Evolutionary conservation across 2,113 vertebrate species (phyloP).

Genomic region (Passer montanus): DNA sequence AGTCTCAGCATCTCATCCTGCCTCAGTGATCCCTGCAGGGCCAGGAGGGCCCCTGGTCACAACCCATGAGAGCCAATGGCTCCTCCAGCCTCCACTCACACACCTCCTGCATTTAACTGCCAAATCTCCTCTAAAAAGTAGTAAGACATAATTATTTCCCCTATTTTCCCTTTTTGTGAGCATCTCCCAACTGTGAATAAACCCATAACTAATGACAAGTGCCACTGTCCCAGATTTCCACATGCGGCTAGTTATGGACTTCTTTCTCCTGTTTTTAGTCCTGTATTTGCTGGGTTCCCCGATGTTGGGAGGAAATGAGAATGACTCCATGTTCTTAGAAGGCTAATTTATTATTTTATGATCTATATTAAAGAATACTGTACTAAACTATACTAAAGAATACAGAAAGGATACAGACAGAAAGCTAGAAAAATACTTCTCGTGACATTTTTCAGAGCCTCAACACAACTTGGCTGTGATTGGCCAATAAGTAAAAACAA

Average conservation of each 20-base stretch:
- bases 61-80: rapidly evolving
- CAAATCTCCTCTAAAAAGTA: background rate
- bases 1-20: background rate
- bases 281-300: too few species aligned
- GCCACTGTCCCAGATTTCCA: background rate
- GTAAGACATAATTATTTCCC: background rate
- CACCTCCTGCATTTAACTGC: background rate
- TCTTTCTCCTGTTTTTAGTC: background rate
- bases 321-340: too few species aligned
- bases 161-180: background rate
- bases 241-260: background rate
- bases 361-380: too few species aligned
- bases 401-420: too few species aligned
- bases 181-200: background rate
- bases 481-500: too few species aligned
- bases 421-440: too few species aligned
- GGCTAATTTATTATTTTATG: too few species aligned
- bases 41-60: background rate
- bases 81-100: background rate
- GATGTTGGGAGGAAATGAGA: too few species aligned
- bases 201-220: rapidly evolving
- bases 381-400: too few species aligned
- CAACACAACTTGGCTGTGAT: too few species aligned
- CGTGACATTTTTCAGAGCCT: too few species aligned
- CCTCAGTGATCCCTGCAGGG: background rate